These are phyloP conservation scores for Thunnus albacares DNA, from an alignment of 2,797 vertebrate genomes.

Conservation along the genomic window DNA sequence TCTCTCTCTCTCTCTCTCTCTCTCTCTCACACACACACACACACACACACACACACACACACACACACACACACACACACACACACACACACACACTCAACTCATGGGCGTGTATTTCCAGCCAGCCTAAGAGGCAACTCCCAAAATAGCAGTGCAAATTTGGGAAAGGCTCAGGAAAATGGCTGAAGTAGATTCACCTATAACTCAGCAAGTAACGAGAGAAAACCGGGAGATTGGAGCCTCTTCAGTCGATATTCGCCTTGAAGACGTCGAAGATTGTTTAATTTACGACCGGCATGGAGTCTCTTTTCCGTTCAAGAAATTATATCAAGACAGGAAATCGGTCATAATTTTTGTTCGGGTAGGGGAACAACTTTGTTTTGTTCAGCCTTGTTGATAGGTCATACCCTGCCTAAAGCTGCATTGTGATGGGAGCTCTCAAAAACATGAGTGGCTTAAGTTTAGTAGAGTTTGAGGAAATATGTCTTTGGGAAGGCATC, in stretches of 20 bases:
- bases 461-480: neutral
- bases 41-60: neutral
- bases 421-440: neutral
- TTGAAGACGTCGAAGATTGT: slow-evolving; percentile 82
- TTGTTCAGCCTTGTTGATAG: slow-evolving; percentile 17
- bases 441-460: neutral
- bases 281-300: slow-evolving; percentile 86
- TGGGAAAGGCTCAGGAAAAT: slow-evolving; percentile 69
- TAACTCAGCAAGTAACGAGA: slow-evolving; percentile 86
- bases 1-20: neutral
- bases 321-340: slow-evolving; percentile 87
- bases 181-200: slow-evolving; percentile 74
- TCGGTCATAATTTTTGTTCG: slow-evolving; percentile 92
- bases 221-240: neutral
- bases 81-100: slow-evolving; percentile 4
- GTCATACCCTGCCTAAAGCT: neutral
- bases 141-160: slow-evolving; percentile 75
- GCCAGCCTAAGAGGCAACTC: slow-evolving; percentile 52
- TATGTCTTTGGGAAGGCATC: slow-evolving; percentile 5
- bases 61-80: slow-evolving; percentile 1
- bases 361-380: slow-evolving; percentile 83
- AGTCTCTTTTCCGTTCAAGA: slow-evolving; percentile 79
- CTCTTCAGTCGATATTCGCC: slow-evolving; percentile 30
- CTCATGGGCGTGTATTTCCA: slow-evolving; percentile 74
- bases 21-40: neutral